A percentile compares a stretch with the other conserved stretches of the same genome.
phyloP scores from a whole-genome alignment of 2,888 invertebrate species.

The Drosophila barbarae region DNA sequence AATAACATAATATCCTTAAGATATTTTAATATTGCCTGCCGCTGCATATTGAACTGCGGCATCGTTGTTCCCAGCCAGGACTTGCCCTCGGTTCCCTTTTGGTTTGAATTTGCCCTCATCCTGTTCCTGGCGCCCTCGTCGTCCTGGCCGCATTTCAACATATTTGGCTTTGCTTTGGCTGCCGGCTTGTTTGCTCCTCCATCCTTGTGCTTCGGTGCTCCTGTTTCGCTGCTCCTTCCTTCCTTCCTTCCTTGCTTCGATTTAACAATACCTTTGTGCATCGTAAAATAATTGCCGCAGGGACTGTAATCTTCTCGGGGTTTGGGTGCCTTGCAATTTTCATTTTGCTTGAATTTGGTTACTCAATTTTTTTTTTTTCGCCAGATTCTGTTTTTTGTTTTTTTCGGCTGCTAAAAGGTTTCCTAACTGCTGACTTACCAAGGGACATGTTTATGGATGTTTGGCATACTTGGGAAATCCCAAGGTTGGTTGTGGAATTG shows the following conservation, averaged over 20 bases:
- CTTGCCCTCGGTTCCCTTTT: slow-evolving; percentile 18
- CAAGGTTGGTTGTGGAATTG: not conserved
- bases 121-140: slow-evolving; percentile 31
- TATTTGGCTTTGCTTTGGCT: slow-evolving; percentile 68
- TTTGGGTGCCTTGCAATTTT: slow-evolving; percentile 63
- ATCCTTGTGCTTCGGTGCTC: slow-evolving; percentile 1
- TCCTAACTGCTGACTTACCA: slow-evolving; percentile 12
- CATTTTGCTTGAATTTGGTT: slow-evolving; percentile 29
- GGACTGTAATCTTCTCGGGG: slow-evolving; percentile 64
- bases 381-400: slow-evolving; percentile 1
- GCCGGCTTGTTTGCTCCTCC: slow-evolving; percentile 52
- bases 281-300: slow-evolving; percentile 77
- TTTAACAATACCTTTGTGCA: slow-evolving; percentile 79
- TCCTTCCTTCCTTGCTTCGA: slow-evolving; percentile 21
- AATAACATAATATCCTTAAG: slow-evolving; percentile 78
- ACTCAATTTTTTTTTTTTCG: slow-evolving; percentile 3
- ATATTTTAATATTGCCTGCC: slow-evolving; percentile 74
- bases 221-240: slow-evolving; percentile 32
- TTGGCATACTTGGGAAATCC: slow-evolving; percentile 26
- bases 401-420: slow-evolving; percentile 25
- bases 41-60: slow-evolving; percentile 74
- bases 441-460: slow-evolving; percentile 36
- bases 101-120: slow-evolving; percentile 19
- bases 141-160: slow-evolving; percentile 69
- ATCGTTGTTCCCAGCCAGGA: slow-evolving; percentile 41